Evolutionary conservation across 2,888 invertebrate species (phyloP), one percentile per base, ranked within the genome.

Genomic region (Pristionchus entomophagus): DNA sequence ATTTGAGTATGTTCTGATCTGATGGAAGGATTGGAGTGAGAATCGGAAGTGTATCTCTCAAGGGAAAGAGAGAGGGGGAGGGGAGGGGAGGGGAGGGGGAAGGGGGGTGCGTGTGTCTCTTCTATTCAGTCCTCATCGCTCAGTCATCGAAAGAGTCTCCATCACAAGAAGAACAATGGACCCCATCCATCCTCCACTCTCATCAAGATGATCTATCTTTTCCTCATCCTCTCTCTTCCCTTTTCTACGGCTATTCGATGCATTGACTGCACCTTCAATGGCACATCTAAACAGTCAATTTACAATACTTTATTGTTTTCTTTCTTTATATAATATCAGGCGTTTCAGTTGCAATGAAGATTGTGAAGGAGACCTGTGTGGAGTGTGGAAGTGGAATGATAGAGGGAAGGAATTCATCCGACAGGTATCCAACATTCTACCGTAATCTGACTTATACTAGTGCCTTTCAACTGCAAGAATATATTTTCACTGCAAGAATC

Each of bases 111-210:
- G 51, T 78, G 38, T 81, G 6, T 56, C 81, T 81, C 32, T 22
- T 81, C 81, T 35, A 53, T 81, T 81, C 81, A 81, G 53, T 56
- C 81, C 56, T 81, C 81, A 53, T 56, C 56, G 2, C 81, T 38
- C 53, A 56, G 53, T 81, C 81, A 81, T 81, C 78, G 78, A 78
- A 78, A 78, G 35, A 81, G 35, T n/a, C 81, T 56, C 35, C 81
- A 38, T 56, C 35, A 81, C 0, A 8, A 49, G 81, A 56, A 81
- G 69, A 69, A 69, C 38, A 69, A 69, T 69, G 69, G 38, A 35
- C 69, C 22, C 29, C 35, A 32, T 35, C 26, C 38, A 14, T 82
- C 82, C 3, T 53, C 12, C 82, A 17, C 1, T 49, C 8, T 62
- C 62, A 29, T 41, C 29, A 45, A 29, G 2, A 84, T 84, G 45